Base-by-base conservation (phyloP, 2,113 vertebrate species). In the Aphelocoma coerulescens region DNA sequence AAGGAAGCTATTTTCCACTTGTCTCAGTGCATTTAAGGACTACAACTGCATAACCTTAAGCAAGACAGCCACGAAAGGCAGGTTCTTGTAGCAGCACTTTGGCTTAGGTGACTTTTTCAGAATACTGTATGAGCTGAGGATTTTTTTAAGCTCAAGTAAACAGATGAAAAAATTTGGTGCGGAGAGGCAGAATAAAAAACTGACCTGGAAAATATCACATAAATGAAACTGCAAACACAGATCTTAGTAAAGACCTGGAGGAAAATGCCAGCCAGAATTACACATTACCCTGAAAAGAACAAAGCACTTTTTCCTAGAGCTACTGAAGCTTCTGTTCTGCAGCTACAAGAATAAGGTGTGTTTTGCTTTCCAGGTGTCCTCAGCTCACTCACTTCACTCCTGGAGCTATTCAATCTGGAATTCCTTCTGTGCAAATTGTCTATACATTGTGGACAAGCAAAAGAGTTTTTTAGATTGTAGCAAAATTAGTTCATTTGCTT, bases 221-320 rank as follows among this genome's bases (percentile, higher is more conserved):
- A 81, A 88, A 74, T 63, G 89, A 63, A 86, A 88, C 32, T 59
- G 33, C 35, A 89, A 89, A 84, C 48, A 77, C 27, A 35, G 49
- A 35, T 91, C 46, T 91, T 67, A n/a, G 51, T 30, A 57, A 89
- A 93, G 74, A 71, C 54, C 41, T 52, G 30, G 61, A 78, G 54
- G 88, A 84, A 96, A 92, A 96, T 91, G 83, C 63, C 89, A 91
- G 39, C 37, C 35, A 84, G 65, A 92, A 88, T 93, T 74, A 51
- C 48, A 77, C 19, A 21, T 76, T 30, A 59, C 46, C 43, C 35
- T 37, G 35, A 62, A 86, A 90, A 90, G 49, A 76, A 30, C 27
- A 86, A 89, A 81, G 24, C 8, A 63, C 43, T 68, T 81, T 79
- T 85, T n/a, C 63, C 68, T 55, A 26, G 30, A 67, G 65, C 79